Percentiles rank a stretch among this genome's conserved stretches.
These are phyloP conservation scores for Aphelenchoides avenae DNA, from an alignment of 1,140 invertebrate genomes.

Conservation along the genomic window DNA sequence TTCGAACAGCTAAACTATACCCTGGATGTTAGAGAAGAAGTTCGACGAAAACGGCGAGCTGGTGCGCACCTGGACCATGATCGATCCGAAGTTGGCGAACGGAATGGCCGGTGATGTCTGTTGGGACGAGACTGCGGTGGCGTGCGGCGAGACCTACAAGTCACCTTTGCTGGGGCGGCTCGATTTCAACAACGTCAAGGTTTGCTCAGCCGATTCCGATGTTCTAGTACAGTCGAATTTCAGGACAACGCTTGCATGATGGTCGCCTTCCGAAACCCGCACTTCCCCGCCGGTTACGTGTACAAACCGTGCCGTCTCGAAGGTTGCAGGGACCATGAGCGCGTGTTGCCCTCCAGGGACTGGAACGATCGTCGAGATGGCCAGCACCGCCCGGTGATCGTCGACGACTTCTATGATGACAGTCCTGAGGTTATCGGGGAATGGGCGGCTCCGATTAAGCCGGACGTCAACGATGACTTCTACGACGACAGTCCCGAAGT, in stretches of 20 bases:
- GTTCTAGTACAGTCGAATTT: slow-evolving; percentile 7
- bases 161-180: slow-evolving; percentile 37
- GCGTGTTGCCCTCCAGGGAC: slow-evolving; percentile 42
- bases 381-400: slow-evolving; percentile 30
- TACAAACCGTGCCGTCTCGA: slow-evolving; percentile 47
- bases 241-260: slow-evolving; percentile 46
- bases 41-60: background rate
- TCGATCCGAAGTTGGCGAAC: slow-evolving; percentile 46
- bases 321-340: slow-evolving; percentile 33
- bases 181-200: slow-evolving; percentile 40
- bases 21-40: slow-evolving; percentile 17
- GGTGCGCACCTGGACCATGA: slow-evolving; percentile 25
- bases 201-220: slow-evolving; percentile 10
- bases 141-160: slow-evolving; percentile 27
- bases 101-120: slow-evolving; percentile 48
- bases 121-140: slow-evolving; percentile 35
- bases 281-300: slow-evolving; percentile 42
- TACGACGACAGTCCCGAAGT: no score
- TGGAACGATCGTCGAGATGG: slow-evolving; percentile 41
- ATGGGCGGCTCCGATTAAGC: no score
- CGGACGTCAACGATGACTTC: no score
- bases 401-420: no score
- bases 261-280: slow-evolving; percentile 44
- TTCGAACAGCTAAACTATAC: background rate
- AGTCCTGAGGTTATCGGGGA: no score